These are phyloP conservation scores for Euzophera pinguis DNA, from an alignment of 2,888 invertebrate species.

Conservation along the genomic window DNA sequence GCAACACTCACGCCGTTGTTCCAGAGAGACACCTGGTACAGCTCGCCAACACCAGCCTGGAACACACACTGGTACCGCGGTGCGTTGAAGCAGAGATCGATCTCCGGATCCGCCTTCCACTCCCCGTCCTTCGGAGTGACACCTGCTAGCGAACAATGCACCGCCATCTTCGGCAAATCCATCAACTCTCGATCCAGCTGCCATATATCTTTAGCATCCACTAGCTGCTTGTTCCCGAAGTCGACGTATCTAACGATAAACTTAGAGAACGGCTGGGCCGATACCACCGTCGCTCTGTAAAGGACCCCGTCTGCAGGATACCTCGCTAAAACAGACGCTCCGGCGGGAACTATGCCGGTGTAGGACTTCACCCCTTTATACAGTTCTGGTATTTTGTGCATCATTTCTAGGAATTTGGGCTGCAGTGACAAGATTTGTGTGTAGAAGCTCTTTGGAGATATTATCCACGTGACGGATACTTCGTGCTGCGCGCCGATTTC, in stretches of 20 bases:
- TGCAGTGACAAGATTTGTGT: constrained; percentile 76
- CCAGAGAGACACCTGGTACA: constrained; percentile 71
- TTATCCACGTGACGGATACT: constrained; percentile 86
- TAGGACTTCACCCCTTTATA: constrained; percentile 79
- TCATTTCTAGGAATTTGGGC: constrained; percentile 82
- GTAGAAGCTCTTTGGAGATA: constrained; percentile 86
- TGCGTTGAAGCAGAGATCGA: constrained; percentile 81
- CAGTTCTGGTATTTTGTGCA: constrained; percentile 84
- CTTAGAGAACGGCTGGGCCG: constrained; percentile 77
- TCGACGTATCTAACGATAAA: constrained; percentile 87
- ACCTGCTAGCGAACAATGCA: constrained; percentile 83
- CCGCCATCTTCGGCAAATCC: constrained; percentile 84
- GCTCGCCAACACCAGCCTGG: constrained; percentile 64
- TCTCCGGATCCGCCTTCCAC: constrained; percentile 78
- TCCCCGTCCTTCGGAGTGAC: constrained; percentile 78
- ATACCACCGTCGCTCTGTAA: constrained; percentile 84
- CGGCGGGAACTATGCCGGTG: constrained; percentile 69
- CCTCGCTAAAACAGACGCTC: constrained; percentile 83
- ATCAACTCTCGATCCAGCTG: constrained; percentile 83
- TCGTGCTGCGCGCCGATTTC: constrained; percentile 76
- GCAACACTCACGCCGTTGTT: constrained; percentile 69
- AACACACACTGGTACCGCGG: constrained; percentile 81
- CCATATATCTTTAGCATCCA: constrained; percentile 83
- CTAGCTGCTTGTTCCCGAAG: constrained; percentile 85
- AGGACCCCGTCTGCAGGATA: constrained; percentile 85